Percentiles rank a stretch among this genome's conserved stretches.
Evolutionary conservation across 2,888 invertebrate species (phyloP).

Genomic region (Orchesella flavescens): DNA sequence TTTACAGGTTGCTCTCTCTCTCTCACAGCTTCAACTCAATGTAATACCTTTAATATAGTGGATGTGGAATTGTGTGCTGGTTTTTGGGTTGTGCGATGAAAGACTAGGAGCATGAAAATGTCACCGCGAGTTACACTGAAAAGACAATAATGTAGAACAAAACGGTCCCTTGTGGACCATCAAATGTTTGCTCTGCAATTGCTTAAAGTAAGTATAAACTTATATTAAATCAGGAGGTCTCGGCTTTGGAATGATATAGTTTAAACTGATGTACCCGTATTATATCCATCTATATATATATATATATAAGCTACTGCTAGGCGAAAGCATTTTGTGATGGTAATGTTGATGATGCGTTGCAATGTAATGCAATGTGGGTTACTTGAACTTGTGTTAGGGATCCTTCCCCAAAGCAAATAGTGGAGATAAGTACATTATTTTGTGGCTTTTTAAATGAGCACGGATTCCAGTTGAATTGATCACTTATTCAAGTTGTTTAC

Average conservation of each 20-base stretch:
- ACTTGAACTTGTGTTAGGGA: background rate
- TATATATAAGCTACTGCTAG: too few relatives aligned
- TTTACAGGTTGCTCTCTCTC: too few relatives aligned
- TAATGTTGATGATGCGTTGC: slow-evolving; percentile 18
- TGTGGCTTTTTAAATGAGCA: too few relatives aligned
- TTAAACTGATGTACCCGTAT: too few relatives aligned
- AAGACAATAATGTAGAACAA: slow-evolving; percentile 73
- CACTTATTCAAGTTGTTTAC: too few relatives aligned
- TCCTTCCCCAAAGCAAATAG: too few relatives aligned
- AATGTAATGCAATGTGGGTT: slow-evolving; percentile 9
- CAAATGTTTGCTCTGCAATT: slow-evolving; percentile 60
- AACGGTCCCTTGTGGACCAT: slow-evolving; percentile 72
- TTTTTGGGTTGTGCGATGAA: slow-evolving; percentile 66
- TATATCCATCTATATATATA: too few relatives aligned
- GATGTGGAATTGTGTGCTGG: background rate
- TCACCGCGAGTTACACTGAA: slow-evolving; percentile 71
- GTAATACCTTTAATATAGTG: background rate
- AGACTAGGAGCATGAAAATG: slow-evolving; percentile 72
- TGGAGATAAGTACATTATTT: too few relatives aligned
- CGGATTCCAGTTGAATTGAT: too few relatives aligned
- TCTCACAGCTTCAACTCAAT: too few relatives aligned
- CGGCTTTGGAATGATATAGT: background rate
- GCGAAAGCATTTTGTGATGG: background rate
- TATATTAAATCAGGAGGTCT: slow-evolving; percentile 14
- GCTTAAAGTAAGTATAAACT: slow-evolving; percentile 46